Evolutionary conservation across 2,797 vertebrate genomes (phyloP), one percentile per base, ranked within the genome.

Genomic region (Catharus ustulatus): DNA sequence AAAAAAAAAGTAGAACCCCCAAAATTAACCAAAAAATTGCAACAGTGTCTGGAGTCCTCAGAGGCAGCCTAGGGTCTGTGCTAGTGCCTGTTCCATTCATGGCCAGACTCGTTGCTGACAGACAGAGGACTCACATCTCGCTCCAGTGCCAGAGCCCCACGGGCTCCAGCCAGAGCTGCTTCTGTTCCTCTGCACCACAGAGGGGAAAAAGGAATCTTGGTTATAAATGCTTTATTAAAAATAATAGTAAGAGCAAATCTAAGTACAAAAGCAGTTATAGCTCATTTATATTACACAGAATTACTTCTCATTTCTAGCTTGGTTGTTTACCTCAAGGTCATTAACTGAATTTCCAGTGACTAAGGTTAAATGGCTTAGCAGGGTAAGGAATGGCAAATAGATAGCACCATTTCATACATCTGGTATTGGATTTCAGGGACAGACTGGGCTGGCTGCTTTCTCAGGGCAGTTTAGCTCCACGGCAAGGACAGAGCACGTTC

Each of bases 301-400:
- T 98, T 98, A 98, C 94, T 95, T 96, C 90, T 97, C 80, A 82
- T 82, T 96, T 96, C 95, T 98, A 96, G 96, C 94, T 93, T 90
- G 76, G 88, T 95, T 51, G 93, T 97, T 97, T 95, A 97, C 63
- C 95, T 96, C 96, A 83, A 96, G 91, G 90, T 77, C 55, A 92
- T 98, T 97, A 98, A 97, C 84, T 97, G 96, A 98, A 95, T 98
- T 98, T 97, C 98, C 98, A 98, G 98, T 98, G 98, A 98, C 97
- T 97, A 97, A 87, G 90, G 97, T 98, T 98, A 98, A 98, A 98
- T 94, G 97, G 97, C 98, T 4, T 98, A 98, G 98, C 98, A 96
- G 97, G 98, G 96, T 96, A 97, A 99, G 99, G 99, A 99, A 99
- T 99, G 99, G 99, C 99, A 99, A 98, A 98, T 98, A 98, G 97